Percentiles rank a stretch among this genome's conserved stretches.
Evolutionary conservation across 2,888 invertebrate species (phyloP).

Genomic region (Euclidia mi): DNA sequence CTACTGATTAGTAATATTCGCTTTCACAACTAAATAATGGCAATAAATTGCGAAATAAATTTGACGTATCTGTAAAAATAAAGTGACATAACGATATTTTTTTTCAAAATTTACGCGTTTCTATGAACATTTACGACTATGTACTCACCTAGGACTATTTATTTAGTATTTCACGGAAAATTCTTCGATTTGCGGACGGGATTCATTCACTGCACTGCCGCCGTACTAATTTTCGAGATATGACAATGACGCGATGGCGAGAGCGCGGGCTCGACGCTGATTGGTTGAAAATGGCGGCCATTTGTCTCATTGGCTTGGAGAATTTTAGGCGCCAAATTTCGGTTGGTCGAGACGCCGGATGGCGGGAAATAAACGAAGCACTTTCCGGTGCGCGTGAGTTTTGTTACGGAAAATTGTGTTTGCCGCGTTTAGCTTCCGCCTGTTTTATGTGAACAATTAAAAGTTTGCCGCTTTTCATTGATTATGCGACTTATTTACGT

Average conservation of each 20-base stretch:
- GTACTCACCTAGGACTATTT: constrained; percentile 78
- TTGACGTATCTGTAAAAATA: constrained; percentile 44
- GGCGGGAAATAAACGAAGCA: constrained; percentile 84
- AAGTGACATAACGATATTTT: constrained; percentile 53
- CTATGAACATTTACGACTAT: constrained; percentile 36
- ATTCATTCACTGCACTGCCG: constrained; percentile 88
- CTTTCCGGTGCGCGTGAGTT: constrained; percentile 85
- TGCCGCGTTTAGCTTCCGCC: constrained; percentile 77
- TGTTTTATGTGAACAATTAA: constrained; percentile 59
- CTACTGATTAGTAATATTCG: constrained; percentile 43
- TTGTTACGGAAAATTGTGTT: constrained; percentile 85
- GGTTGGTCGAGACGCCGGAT: constrained; percentile 87
- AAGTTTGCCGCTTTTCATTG: constrained; percentile 40
- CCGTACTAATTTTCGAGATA: constrained; percentile 89
- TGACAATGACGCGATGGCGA: constrained; percentile 88
- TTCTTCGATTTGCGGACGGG: constrained; percentile 87
- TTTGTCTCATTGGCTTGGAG: constrained; percentile 75
- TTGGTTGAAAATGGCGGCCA: constrained; percentile 89
- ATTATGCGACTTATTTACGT: constrained; percentile 16
- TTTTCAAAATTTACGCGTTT: constrained; percentile 41
- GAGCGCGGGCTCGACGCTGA: constrained; percentile 85
- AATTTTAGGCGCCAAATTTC: constrained; percentile 88
- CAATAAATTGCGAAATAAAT: constrained; percentile 71
- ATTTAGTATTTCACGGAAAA: constrained; percentile 81
- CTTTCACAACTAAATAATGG: constrained; percentile 55